Conservation (phyloP, 2,888 invertebrate species). For the Oligia fasciuncula region DNA sequence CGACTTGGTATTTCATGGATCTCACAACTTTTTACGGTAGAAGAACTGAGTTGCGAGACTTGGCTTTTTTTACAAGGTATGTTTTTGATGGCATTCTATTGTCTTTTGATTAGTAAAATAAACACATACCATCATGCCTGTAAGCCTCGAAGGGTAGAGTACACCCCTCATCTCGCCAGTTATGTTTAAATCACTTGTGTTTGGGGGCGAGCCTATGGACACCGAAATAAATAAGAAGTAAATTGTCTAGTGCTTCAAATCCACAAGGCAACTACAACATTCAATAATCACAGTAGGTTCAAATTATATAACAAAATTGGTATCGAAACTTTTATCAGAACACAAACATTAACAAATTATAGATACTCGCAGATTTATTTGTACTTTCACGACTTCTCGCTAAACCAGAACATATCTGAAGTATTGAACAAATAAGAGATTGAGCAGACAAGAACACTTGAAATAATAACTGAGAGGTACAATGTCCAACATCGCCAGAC, state of each 20-base stretch:
- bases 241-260: neutral
- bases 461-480: conserved; percentile 74
- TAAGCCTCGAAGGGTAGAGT: neutral
- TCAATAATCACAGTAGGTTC: no score
- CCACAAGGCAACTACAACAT: no score
- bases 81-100: no score
- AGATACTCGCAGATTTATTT: conserved; percentile 21
- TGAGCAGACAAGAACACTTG: conserved; percentile 73
- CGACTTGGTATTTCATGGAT: no score
- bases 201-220: neutral
- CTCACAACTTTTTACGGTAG: no score
- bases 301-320: neutral
- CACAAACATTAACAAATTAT: conserved; percentile 14
- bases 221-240: neutral
- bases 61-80: no score
- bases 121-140: neutral
- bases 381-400: conserved; percentile 8
- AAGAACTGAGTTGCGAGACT: no score
- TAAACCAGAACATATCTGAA: conserved; percentile 49
- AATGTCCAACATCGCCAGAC: conserved; percentile 38
- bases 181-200: neutral
- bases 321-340: neutral
- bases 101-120: neutral
- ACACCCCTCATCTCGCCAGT: neutral
- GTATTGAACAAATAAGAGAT: conserved; percentile 70